Base-by-base conservation (phyloP, 2,888 invertebrate genomes). In the Dynastes hyllus region DNA sequence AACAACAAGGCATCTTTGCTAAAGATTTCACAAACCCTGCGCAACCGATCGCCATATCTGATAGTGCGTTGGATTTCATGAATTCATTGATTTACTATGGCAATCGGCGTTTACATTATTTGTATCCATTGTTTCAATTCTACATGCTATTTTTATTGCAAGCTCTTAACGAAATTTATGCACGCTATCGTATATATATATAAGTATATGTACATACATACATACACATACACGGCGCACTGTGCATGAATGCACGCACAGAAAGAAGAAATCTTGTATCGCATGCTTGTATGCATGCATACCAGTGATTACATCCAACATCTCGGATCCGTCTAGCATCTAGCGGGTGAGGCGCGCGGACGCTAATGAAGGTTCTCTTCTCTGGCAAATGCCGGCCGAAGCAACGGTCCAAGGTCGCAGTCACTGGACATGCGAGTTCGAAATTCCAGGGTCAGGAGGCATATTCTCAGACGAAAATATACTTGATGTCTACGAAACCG, bases 361-460 rank as follows among this genome's bases (percentile, higher is more conserved):
- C 79, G 71, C 77, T 79, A 80, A 80, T 80, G 79, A 80, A 71
- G 80, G 79, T 79, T 81, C 58, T 71, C 55, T 40, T 71, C 58
- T 55, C 81, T 76, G 80, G 55, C 55, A 71, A 71, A 71, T 55
- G 80, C 79, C 78, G 78, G 78, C 78, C 75, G 76, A 79, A 80
- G 78, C 79, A 80, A 78, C 78, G 77, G 78, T 79, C 81, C 81
- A 82, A 82, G 81, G 81, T 80, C 82, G 80, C 80, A 76, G 75
- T 81, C 79, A 81, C 79, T 80, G 82, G 82, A 80, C 82, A 80
- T 69, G 77, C 79, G 78, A 71, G 76, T 79, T 55, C 75, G 77
- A 77, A 79, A 80, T 79, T 79, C 80, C 78, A 76, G 66, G 77
- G 69, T 76, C 78, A 65, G 78, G 70, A 66, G 66, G 80, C 69